Conservation (phyloP, 1,140 invertebrate species). For the Neodiprion pinetum region DNA sequence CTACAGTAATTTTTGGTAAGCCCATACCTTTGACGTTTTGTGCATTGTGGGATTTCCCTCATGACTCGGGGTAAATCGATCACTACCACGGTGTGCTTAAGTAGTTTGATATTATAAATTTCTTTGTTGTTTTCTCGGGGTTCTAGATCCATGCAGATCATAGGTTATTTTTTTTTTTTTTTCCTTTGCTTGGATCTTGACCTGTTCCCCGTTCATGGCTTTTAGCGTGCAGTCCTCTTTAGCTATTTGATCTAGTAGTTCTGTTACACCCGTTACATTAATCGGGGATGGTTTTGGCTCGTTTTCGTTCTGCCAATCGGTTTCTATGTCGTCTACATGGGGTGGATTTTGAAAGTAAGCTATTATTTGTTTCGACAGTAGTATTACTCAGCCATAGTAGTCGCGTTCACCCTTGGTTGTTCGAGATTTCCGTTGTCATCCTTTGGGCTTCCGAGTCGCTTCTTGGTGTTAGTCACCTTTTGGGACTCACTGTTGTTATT, state of each 20-base stretch:
- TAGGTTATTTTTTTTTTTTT: constrained; percentile 11
- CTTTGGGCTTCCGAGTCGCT: background rate
- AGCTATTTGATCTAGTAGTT: background rate
- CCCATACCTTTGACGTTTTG: constrained; percentile 44
- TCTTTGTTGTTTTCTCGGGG: constrained; percentile 39
- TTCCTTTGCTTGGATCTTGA: background rate
- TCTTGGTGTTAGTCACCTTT: background rate
- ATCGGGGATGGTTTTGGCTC: background rate
- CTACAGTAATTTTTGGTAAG: constrained; percentile 45
- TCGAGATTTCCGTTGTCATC: background rate
- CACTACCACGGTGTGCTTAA: constrained; percentile 36
- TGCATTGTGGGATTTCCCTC: constrained; percentile 41
- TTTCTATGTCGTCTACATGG: background rate
- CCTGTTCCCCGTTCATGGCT: background rate
- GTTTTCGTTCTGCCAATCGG: background rate
- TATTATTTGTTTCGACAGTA: background rate
- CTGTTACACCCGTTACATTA: background rate
- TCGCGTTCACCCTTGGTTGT: background rate
- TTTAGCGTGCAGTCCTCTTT: background rate
- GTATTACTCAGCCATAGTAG: background rate
- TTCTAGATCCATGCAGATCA: constrained; percentile 39
- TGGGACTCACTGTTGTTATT: background rate
- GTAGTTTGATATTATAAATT: constrained; percentile 32
- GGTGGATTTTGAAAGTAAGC: background rate
- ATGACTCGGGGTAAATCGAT: constrained; percentile 38